phyloP scores from a whole-genome alignment of 2,113 vertebrate genomes.

The Perognathus longimembris region DNA sequence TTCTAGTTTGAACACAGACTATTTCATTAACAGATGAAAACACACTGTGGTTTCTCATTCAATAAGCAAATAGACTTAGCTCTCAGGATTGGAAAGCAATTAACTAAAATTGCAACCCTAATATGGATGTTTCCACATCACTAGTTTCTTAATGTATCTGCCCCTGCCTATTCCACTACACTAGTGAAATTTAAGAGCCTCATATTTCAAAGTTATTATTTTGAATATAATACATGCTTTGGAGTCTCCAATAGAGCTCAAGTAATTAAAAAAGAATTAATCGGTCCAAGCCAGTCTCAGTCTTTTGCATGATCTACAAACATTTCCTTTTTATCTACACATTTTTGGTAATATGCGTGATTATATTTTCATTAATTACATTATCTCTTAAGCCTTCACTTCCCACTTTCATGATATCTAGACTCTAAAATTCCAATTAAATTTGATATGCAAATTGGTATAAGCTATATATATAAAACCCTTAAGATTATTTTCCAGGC shows the following conservation, averaged over 20 bases:
- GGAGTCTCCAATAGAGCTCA: background rate
- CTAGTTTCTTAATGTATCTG: slow-evolving; percentile 52
- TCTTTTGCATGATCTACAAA: background rate
- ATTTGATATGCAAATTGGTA: slow-evolving; percentile 1
- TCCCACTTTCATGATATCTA: background rate
- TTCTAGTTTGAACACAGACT: background rate
- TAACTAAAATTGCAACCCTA: slow-evolving; percentile 55
- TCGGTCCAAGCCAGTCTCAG: background rate
- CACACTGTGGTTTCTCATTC: background rate
- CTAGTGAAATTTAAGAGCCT: slow-evolving; percentile 55
- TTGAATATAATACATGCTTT: slow-evolving; percentile 64
- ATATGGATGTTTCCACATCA: slow-evolving; percentile 18
- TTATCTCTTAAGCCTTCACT: background rate
- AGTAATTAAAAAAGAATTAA: background rate
- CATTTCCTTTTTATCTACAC: background rate
- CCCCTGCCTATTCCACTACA: slow-evolving; percentile 40
- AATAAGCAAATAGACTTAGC: slow-evolving; percentile 32
- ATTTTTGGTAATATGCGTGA: slow-evolving; percentile 1
- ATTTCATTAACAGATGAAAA: slow-evolving; percentile 35
- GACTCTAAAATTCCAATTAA: slow-evolving; percentile 36
- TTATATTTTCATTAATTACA: slow-evolving; percentile 20
- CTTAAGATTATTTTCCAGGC: background rate
- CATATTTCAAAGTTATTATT: slow-evolving; percentile 69
- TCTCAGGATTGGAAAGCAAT: slow-evolving; percentile 55
- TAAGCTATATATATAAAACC: background rate